Evolutionary conservation across 2,888 invertebrate species (phyloP).

Genomic region (Ophonus ardosiacus): DNA sequence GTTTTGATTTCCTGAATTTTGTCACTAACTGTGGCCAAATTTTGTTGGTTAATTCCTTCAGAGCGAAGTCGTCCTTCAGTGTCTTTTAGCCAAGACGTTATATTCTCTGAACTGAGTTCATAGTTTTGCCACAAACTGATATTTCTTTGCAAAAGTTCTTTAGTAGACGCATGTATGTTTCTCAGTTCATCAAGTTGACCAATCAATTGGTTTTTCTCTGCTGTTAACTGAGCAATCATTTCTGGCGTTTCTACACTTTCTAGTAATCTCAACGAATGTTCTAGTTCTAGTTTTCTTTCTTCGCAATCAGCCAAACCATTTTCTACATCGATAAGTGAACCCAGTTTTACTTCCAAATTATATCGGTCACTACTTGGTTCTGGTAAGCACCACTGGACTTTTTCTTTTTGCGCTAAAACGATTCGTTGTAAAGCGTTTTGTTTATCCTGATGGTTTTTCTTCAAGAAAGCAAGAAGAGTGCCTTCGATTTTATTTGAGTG

Average conservation of each 20-base stretch:
- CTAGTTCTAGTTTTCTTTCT: slow-evolving; percentile 81
- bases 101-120: slow-evolving; percentile 85
- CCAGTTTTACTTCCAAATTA: slow-evolving; percentile 93
- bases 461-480: slow-evolving; percentile 87
- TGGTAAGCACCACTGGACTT: slow-evolving; percentile 93
- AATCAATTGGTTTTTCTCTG: slow-evolving; percentile 84
- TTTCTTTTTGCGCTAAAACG: slow-evolving; percentile 89
- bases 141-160: slow-evolving; percentile 82
- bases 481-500: slow-evolving; percentile 91
- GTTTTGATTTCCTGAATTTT: slow-evolving; percentile 83
- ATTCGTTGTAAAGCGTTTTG: slow-evolving; percentile 88
- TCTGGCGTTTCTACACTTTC: slow-evolving; percentile 86
- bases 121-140: slow-evolving; percentile 89
- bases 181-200: slow-evolving; percentile 85
- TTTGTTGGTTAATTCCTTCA: slow-evolving; percentile 85
- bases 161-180: slow-evolving; percentile 83
- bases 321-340: slow-evolving; percentile 87
- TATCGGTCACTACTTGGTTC: slow-evolving; percentile 94
- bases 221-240: slow-evolving; percentile 81
- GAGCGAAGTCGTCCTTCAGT: slow-evolving; percentile 86
- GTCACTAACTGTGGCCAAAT: slow-evolving; percentile 82
- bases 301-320: slow-evolving; percentile 85
- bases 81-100: slow-evolving; percentile 87
- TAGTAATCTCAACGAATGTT: slow-evolving; percentile 84
- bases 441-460: slow-evolving; percentile 92